These are phyloP conservation scores for Alouatta palliata DNA, from an alignment of 2,113 vertebrate genomes.

Conservation along the genomic window DNA sequence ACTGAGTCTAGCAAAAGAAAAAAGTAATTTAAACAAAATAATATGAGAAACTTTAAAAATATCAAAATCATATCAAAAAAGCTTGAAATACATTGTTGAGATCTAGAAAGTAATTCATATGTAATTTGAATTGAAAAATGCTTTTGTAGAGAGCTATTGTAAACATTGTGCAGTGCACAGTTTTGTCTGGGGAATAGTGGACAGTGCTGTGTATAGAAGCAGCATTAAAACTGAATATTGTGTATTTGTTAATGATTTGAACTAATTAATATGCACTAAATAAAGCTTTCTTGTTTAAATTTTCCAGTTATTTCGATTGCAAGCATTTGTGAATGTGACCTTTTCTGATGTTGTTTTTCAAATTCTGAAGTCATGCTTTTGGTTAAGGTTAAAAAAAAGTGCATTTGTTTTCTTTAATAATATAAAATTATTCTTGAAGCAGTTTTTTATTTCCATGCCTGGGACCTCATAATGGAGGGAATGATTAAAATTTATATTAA, in stretches of 20 bases:
- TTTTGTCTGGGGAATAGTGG: neutral
- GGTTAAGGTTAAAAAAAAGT: neutral
- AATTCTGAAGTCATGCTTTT: neutral
- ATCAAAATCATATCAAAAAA: too few species aligned
- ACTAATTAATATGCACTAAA: neutral
- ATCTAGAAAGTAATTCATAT: neutral
- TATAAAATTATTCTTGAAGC: neutral
- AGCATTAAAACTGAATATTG: neutral
- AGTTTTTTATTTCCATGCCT: neutral
- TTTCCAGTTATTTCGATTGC: neutral
- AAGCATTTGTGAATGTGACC: neutral
- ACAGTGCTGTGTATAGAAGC: neutral
- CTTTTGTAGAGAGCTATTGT: neutral
- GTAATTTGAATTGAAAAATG: neutral
- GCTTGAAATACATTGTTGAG: neutral
- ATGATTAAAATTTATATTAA: neutral
- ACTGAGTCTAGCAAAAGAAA: neutral
- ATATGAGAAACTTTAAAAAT: neutral
- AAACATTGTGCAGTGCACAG: neutral
- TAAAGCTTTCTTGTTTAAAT: neutral
- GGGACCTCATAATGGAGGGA: rapidly evolving
- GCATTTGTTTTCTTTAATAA: neutral
- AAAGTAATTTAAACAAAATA: neutral
- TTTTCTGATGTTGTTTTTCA: neutral
- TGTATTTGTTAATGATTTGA: neutral